phyloP scores from a whole-genome alignment of 2,888 invertebrate species.

The Thymelicus lineola region DNA sequence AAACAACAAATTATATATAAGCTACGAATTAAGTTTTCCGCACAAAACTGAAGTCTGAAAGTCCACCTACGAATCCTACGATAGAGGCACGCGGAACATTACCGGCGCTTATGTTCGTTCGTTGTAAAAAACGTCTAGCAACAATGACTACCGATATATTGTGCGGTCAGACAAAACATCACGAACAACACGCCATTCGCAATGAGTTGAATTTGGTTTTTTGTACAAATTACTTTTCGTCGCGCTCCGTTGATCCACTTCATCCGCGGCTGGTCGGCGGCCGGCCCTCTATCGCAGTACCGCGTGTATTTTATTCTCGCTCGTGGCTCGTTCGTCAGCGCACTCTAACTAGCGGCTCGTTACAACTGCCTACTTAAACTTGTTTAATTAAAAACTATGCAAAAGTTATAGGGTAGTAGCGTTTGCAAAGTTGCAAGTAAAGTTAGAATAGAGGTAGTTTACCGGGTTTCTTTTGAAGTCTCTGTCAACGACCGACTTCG shows the following conservation, averaged over 20 bases:
- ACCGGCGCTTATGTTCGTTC: constrained; percentile 74
- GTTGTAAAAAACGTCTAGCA: constrained; percentile 74
- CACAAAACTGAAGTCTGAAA: constrained; percentile 61
- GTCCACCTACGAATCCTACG: constrained; percentile 53
- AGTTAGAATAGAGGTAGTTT: constrained; percentile 25
- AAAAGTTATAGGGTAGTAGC: constrained; percentile 52
- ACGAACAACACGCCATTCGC: constrained; percentile 80
- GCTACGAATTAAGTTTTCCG: constrained; percentile 53
- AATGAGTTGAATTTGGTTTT: constrained; percentile 83
- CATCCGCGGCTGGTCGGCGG: constrained; percentile 59
- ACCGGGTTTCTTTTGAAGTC: constrained; percentile 53
- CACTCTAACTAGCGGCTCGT: constrained; percentile 38
- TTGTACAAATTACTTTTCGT: constrained; percentile 84
- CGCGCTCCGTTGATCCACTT: constrained; percentile 81
- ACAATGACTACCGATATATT: constrained; percentile 82
- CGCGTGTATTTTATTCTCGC: constrained; percentile 43
- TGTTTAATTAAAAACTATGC: too few species aligned
- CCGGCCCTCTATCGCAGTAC: constrained; percentile 49
- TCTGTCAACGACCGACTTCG: constrained; percentile 62
- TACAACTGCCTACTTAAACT: constrained; percentile 8
- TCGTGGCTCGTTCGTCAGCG: constrained; percentile 54
- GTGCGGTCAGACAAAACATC: constrained; percentile 84
- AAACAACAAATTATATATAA: constrained; percentile 44
- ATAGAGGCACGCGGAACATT: constrained; percentile 71
- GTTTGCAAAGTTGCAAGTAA: constrained; percentile 14